These are phyloP conservation scores for Falco rusticolus DNA, from an alignment of 2,797 vertebrate species.

Conservation along the genomic window DNA sequence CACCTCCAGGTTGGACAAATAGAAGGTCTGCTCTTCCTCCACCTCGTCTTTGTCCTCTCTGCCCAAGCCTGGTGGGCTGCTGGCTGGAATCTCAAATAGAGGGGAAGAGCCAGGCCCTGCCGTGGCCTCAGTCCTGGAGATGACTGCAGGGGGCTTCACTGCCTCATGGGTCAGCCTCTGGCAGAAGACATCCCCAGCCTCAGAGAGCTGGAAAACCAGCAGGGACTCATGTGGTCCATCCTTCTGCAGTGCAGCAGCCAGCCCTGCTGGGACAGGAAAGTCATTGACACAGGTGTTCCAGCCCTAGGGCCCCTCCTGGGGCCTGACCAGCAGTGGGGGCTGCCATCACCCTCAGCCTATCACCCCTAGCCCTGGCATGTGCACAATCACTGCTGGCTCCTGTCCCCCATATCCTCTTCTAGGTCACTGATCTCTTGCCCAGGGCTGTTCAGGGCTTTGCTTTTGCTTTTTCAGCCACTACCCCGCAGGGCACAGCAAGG, in stretches of 20 bases:
- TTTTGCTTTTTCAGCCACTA: background rate
- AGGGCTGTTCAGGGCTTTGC: background rate
- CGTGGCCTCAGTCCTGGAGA: accelerated
- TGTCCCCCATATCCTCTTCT: accelerated
- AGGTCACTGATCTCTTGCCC: background rate
- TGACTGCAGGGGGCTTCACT: background rate
- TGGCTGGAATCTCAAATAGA: background rate
- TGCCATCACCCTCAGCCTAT: background rate
- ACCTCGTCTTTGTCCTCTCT: background rate
- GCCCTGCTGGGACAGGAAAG: conserved; percentile 70
- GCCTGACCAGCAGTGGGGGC: background rate
- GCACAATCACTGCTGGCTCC: background rate
- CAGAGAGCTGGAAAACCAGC: conserved; percentile 86
- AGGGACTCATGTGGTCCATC: conserved; percentile 16
- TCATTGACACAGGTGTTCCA: accelerated
- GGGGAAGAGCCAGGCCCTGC: background rate
- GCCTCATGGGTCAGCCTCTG: conserved; percentile 75
- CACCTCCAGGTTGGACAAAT: conserved; percentile 28
- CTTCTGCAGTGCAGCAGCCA: conserved; percentile 66
- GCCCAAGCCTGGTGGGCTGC: accelerated
- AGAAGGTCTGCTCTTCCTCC: conserved; percentile 27
- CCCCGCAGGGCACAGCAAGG: accelerated
- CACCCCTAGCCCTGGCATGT: accelerated
- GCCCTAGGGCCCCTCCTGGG: background rate
- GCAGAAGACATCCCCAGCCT: conserved; percentile 88